A percentile compares a stretch with the other conserved stretches of the same genome.
Conservation (phyloP, 1,140 invertebrate species). For the Diabrotica undecimpunctata region DNA sequence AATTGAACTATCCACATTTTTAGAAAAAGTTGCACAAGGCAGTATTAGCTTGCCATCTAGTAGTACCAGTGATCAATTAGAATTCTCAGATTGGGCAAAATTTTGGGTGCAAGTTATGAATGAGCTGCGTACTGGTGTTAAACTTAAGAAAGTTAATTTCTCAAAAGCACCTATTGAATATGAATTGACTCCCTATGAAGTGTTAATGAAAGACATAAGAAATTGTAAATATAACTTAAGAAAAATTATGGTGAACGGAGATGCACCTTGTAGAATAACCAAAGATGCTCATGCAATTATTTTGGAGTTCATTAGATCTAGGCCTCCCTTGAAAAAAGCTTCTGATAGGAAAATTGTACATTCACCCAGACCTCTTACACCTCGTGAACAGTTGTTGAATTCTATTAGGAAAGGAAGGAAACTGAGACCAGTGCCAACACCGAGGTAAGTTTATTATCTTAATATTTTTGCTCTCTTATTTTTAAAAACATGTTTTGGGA, state of each 20-base stretch:
- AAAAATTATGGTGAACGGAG: constrained; percentile 78
- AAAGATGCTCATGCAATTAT: constrained; percentile 94
- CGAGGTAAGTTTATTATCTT: constrained; percentile 24
- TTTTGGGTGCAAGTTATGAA: constrained; percentile 96
- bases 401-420: constrained; percentile 79
- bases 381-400: constrained; percentile 81
- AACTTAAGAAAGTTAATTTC: constrained; percentile 85
- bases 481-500: no score
- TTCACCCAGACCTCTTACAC: constrained; percentile 64
- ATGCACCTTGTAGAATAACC: constrained; percentile 77
- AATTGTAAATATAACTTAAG: constrained; percentile 79
- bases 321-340: constrained; percentile 90
- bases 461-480: no score
- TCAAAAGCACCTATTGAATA: constrained; percentile 75
- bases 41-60: constrained; percentile 55
- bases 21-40: constrained; percentile 73
- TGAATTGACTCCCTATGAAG: constrained; percentile 95
- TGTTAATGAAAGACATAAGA: constrained; percentile 93
- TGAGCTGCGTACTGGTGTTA: constrained; percentile 75
- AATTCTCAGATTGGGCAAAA: constrained; percentile 86
- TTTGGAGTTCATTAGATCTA: constrained; percentile 91
- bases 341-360: constrained; percentile 81
- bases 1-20: constrained; percentile 82
- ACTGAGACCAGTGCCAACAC: constrained; percentile 55
- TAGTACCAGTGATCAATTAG: constrained; percentile 58